Evolutionary conservation across 2,797 vertebrate species (phyloP).

Genomic region (Balearica regulorum): DNA sequence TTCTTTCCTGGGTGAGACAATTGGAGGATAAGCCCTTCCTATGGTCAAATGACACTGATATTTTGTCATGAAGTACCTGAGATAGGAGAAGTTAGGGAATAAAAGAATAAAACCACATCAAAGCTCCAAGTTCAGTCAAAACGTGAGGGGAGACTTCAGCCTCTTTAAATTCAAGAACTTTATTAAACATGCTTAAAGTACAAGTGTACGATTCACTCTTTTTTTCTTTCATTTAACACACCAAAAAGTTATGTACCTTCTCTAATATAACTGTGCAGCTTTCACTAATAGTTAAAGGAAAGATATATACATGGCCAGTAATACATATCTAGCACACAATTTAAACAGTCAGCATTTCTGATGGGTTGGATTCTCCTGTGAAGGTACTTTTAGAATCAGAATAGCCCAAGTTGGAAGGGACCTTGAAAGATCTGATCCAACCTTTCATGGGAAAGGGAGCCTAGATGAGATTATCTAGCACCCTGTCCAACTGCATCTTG

Average conservation of each 20-base stretch:
- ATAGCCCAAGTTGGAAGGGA: not conserved
- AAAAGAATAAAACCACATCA: not conserved
- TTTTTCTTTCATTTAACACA: not conserved
- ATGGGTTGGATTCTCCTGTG: not conserved
- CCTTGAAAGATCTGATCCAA: not conserved
- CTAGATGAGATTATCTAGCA: not conserved
- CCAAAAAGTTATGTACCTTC: not conserved
- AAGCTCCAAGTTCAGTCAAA: not conserved
- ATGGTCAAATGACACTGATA: not conserved
- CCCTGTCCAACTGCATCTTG: not conserved
- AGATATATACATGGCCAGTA: not conserved
- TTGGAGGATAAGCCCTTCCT: no score
- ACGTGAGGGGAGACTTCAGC: not conserved
- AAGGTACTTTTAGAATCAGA: not conserved
- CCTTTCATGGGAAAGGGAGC: not conserved
- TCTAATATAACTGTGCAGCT: not conserved
- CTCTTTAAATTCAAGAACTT: not conserved
- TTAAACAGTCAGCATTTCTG: not conserved
- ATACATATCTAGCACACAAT: not conserved
- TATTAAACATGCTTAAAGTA: not conserved
- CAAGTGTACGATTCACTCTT: not conserved
- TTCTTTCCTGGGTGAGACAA: no score
- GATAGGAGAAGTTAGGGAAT: not conserved
- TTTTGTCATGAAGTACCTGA: not conserved
- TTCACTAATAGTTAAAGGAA: not conserved